A percentile compares a stretch with the other conserved stretches of the same genome.
Evolutionary conservation across 1,140 invertebrate species (phyloP).

Genomic region (Megathymus violae): DNA sequence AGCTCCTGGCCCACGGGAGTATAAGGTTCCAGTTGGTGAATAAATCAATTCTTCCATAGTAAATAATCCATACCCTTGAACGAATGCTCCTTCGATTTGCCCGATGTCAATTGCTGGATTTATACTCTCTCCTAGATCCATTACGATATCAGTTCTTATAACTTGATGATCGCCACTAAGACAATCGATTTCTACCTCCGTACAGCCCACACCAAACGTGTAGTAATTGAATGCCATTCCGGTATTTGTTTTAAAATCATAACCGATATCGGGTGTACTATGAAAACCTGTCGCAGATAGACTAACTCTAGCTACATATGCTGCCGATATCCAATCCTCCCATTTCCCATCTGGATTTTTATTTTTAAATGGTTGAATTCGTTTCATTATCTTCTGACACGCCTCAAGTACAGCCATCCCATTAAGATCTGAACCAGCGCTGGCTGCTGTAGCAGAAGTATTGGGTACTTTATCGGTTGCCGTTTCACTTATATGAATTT

Average conservation of each 20-base stretch:
- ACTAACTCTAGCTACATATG: constrained; percentile 92
- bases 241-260: constrained; percentile 88
- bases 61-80: constrained; percentile 96
- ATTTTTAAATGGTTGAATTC: constrained; percentile 91
- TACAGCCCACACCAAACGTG: constrained; percentile 91
- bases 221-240: constrained; percentile 92
- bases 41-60: constrained; percentile 95
- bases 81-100: constrained; percentile 97
- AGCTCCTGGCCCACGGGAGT: constrained; percentile 94
- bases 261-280: constrained; percentile 91
- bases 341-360: constrained; percentile 92
- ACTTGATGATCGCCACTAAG: constrained; percentile 95
- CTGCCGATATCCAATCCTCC: constrained; percentile 93
- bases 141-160: constrained; percentile 95
- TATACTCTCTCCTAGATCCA: constrained; percentile 95
- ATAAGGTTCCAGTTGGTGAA: constrained; percentile 91
- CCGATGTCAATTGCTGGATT: constrained; percentile 98
- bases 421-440: constrained; percentile 95
- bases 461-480: constrained; percentile 97
- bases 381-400: constrained; percentile 90
- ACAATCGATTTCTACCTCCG: constrained; percentile 95
- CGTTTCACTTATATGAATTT: constrained; percentile 95
- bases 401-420: constrained; percentile 97
- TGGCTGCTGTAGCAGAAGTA: constrained; percentile 96
- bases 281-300: constrained; percentile 95